Evolutionary conservation across 2,113 vertebrate species (phyloP).

Genomic region (Ptilorrhoa leucosticta): DNA sequence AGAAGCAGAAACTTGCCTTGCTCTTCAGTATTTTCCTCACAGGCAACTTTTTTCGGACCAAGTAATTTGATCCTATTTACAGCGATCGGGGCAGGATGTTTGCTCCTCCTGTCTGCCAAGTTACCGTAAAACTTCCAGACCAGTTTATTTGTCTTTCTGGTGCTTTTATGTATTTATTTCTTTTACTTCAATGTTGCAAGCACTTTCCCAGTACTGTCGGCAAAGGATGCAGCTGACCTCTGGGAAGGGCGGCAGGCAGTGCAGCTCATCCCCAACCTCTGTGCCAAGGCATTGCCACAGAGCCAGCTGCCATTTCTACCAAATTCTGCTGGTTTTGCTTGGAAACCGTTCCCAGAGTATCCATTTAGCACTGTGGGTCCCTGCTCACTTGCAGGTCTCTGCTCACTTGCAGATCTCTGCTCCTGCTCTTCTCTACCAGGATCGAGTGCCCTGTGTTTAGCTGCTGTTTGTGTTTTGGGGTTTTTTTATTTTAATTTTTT

Average conservation of each 20-base stretch:
- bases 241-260: background rate
- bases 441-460: background rate
- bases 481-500: background rate
- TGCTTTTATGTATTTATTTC: background rate
- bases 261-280: background rate
- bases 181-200: background rate
- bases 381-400: background rate
- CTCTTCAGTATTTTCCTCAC: background rate
- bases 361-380: background rate
- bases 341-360: background rate
- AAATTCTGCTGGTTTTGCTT: background rate
- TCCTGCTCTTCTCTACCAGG: background rate
- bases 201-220: background rate
- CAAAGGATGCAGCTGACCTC: background rate
- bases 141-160: background rate
- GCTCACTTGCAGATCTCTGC: background rate
- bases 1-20: background rate
- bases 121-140: background rate
- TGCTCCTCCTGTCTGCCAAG: background rate
- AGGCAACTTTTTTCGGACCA: background rate
- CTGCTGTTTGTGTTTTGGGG: accelerated
- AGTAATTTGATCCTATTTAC: background rate
- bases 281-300: background rate
- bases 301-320: background rate
- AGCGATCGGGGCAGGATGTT: background rate